A percentile compares a stretch with the other conserved stretches of the same genome.
These are phyloP conservation scores for Trypoxylon attenuatum DNA, from an alignment of 2,888 invertebrate genomes.

Conservation along the genomic window DNA sequence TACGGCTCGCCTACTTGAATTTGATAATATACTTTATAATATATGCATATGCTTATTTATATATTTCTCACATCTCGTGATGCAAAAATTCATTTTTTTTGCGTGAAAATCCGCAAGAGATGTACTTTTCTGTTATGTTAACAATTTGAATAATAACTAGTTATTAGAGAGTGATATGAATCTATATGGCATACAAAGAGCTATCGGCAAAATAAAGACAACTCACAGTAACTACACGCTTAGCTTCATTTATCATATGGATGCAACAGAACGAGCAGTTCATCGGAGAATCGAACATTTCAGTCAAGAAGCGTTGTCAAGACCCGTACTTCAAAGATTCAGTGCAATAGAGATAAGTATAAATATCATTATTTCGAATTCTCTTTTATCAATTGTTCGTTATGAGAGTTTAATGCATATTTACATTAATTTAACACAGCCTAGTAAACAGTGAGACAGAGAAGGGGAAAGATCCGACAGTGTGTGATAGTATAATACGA, in stretches of 20 bases:
- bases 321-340: neutral
- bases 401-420: neutral
- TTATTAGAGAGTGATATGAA: neutral
- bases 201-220: neutral
- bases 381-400: neutral
- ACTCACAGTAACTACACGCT: neutral
- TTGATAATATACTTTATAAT: no score
- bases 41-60: no score
- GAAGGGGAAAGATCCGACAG: neutral
- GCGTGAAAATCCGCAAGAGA: no score
- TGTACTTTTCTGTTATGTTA: no score
- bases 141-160: no score
- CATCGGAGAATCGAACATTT: neutral
- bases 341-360: neutral
- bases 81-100: no score
- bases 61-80: no score
- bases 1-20: no score
- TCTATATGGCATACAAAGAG: neutral
- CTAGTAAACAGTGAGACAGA: neutral
- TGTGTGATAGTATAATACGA: neutral
- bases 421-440: neutral
- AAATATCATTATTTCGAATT: neutral
- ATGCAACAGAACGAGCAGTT: neutral
- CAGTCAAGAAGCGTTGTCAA: neutral
- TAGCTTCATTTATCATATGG: neutral